These are phyloP conservation scores for Rhinopomastus cyanomelas DNA, from an alignment of 2,113 vertebrate genomes.

Conservation along the genomic window DNA sequence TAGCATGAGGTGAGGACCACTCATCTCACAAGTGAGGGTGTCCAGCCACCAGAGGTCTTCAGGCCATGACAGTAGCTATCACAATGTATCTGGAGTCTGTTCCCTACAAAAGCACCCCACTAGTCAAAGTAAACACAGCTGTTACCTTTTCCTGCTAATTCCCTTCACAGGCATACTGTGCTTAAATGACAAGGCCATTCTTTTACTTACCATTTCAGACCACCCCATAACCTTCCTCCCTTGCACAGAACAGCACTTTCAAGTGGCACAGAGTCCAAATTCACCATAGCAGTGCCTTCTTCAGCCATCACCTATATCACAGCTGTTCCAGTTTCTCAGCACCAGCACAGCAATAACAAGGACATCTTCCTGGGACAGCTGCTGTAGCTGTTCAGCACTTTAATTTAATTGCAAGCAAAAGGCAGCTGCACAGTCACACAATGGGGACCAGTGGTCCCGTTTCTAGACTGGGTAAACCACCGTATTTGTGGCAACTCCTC, in stretches of 20 bases:
- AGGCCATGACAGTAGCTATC: not conserved
- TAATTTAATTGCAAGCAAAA: not conserved
- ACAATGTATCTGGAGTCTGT: not conserved
- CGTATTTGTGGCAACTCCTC: not conserved
- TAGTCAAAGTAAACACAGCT: not conserved
- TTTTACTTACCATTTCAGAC: not conserved
- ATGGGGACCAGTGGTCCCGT: not conserved
- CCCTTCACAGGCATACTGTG: not conserved
- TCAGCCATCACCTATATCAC: not conserved
- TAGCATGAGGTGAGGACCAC: accelerated
- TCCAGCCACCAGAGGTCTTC: not conserved
- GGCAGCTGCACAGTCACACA: not conserved
- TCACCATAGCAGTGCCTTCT: not conserved
- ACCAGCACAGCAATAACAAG: not conserved
- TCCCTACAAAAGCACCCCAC: not conserved
- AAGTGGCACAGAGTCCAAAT: not conserved
- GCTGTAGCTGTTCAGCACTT: not conserved
- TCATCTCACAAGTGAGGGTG: not conserved
- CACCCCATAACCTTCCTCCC: not conserved
- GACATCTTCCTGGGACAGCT: not conserved
- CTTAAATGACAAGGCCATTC: not conserved
- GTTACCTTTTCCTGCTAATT: not conserved
- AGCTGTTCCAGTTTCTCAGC: not conserved
- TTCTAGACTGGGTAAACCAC: not conserved
- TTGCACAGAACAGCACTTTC: not conserved